These are phyloP conservation scores for Tachycineta bicolor DNA, from an alignment of 2,113 vertebrate species.

Conservation along the genomic window DNA sequence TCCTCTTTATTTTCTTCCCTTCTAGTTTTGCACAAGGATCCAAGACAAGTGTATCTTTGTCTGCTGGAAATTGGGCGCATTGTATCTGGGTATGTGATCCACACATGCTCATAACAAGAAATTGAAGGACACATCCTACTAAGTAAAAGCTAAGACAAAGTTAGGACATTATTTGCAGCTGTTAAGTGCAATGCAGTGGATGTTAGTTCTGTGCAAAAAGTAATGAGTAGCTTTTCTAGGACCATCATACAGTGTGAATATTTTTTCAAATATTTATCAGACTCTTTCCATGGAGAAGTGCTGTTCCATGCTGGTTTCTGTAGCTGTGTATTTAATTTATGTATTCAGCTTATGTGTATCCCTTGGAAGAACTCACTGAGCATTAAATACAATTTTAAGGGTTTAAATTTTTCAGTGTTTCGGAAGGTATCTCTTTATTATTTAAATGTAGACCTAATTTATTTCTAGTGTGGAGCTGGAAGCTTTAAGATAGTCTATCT, in stretches of 20 bases:
- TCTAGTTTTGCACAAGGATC: slow-evolving; percentile 94
- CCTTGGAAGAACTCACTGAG: background rate
- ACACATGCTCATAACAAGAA: background rate
- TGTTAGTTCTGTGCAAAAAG: background rate
- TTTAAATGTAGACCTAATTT: background rate
- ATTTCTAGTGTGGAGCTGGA: background rate
- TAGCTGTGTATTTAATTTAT: background rate
- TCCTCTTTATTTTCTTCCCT: background rate
- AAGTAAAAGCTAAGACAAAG: background rate
- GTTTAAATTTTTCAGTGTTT: background rate
- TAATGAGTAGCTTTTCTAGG: background rate
- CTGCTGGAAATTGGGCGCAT: slow-evolving; percentile 93
- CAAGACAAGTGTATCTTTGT: slow-evolving; percentile 95
- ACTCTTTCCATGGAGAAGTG: background rate
- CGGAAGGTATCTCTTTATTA: background rate
- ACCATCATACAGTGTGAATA: background rate
- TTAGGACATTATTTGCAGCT: background rate
- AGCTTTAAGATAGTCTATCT: background rate
- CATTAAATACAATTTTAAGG: background rate
- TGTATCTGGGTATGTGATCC: slow-evolving; percentile 84
- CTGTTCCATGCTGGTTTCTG: background rate
- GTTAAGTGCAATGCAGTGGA: background rate
- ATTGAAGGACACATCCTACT: background rate
- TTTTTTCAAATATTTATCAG: background rate
- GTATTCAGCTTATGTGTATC: background rate